Conservation (phyloP, 2,888 invertebrate species). For the Yponomeuta evonymella region DNA sequence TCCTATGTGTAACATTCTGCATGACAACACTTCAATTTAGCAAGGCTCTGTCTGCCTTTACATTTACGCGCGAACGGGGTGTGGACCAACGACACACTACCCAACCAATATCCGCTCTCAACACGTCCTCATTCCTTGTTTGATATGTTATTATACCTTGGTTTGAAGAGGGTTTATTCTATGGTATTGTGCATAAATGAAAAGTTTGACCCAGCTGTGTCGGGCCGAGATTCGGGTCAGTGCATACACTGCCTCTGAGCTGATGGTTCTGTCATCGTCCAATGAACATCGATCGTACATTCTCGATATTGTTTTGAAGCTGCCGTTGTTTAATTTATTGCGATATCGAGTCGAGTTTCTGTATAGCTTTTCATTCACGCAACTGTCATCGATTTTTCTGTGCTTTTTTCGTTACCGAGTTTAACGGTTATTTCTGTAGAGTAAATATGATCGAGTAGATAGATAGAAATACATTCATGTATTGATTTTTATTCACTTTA, state of each 20-base stretch:
- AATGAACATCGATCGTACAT: slow-evolving; percentile 9
- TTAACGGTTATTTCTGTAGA: too few species aligned
- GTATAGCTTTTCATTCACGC: background rate
- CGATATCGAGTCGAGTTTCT: background rate
- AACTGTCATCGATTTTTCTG: background rate
- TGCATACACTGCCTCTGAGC: slow-evolving; percentile 28
- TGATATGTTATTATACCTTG: background rate
- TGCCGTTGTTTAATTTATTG: background rate
- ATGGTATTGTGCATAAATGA: background rate
- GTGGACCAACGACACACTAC: background rate
- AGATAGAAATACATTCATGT: too few species aligned
- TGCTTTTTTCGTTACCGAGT: too few species aligned
- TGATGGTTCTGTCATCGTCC: slow-evolving; percentile 9
- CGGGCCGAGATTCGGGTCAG: slow-evolving; percentile 51
- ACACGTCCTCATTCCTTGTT: background rate
- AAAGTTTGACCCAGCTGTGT: slow-evolving; percentile 53
- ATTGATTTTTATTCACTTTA: too few species aligned
- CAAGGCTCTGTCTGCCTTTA: background rate
- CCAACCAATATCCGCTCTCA: background rate
- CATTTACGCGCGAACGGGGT: background rate
- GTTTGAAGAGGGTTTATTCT: background rate
- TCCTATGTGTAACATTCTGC: background rate
- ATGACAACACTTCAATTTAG: background rate
- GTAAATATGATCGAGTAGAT: too few species aligned
- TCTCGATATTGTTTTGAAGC: slow-evolving; percentile 5